Evolutionary conservation across 2,888 invertebrate species (phyloP).

Genomic region (Lomographa bimaculata): DNA sequence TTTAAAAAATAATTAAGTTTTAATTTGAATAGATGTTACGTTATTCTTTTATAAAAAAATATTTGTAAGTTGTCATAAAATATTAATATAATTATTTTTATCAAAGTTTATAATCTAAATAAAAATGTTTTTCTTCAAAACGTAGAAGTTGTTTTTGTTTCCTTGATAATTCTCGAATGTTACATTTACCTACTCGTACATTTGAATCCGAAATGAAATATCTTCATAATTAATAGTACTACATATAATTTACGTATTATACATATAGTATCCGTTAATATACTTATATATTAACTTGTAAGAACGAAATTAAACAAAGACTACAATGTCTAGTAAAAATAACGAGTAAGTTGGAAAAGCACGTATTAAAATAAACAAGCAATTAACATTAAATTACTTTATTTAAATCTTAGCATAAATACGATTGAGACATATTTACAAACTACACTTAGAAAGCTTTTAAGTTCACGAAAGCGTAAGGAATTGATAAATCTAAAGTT

Average conservation of each 20-base stretch:
- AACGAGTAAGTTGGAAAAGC: no score
- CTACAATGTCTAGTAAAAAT: no score
- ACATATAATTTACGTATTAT: no score
- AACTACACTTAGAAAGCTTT: conserved; percentile 55
- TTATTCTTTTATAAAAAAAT: conserved; percentile 83
- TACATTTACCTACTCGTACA: no score
- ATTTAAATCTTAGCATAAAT: conserved; percentile 25
- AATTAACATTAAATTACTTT: conserved; percentile 23
- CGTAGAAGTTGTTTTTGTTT: conserved; percentile 59
- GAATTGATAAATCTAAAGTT: conserved; percentile 33
- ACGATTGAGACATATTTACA: conserved; percentile 41
- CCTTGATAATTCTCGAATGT: conserved; percentile 33
- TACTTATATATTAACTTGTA: no score
- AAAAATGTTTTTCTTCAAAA: conserved; percentile 84
- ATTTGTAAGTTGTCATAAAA: conserved; percentile 84
- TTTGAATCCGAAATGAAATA: no score
- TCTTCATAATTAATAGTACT: no score
- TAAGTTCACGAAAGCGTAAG: conserved; percentile 53
- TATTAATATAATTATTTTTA: conserved; percentile 85
- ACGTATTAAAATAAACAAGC: conserved; percentile 8
- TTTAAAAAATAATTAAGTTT: conserved; percentile 77
- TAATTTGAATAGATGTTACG: conserved; percentile 81
- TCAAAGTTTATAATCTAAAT: conserved; percentile 85
- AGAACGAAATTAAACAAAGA: no score
- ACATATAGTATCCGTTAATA: no score